Conservation (phyloP, 2,113 vertebrate genomes). For the Rhea americana region DNA sequence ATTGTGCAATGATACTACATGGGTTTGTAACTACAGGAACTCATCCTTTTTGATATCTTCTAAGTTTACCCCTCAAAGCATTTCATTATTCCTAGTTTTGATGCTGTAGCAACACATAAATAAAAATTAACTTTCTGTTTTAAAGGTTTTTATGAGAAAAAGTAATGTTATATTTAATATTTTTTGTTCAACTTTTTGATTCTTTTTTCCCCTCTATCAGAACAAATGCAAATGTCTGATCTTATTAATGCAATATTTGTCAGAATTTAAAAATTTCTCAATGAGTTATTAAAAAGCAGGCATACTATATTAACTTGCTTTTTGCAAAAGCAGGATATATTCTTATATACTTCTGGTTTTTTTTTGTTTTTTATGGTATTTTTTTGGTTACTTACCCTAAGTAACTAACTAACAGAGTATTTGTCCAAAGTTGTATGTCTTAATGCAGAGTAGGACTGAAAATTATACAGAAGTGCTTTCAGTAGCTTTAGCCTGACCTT, state of each 20-base stretch:
- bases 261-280: background rate
- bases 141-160: background rate
- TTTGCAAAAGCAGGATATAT: background rate
- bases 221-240: background rate
- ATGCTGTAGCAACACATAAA: background rate
- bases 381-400: background rate
- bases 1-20: background rate
- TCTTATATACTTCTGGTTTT: background rate
- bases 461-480: slow-evolving; percentile 7
- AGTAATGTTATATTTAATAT: background rate
- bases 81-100: background rate
- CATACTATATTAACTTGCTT: background rate
- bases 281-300: background rate
- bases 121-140: background rate
- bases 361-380: too few species aligned
- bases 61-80: background rate
- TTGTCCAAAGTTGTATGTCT: background rate
- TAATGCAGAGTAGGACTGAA: background rate
- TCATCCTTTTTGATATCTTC: background rate
- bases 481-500: slow-evolving; percentile 34
- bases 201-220: background rate
- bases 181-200: background rate
- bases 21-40: background rate
- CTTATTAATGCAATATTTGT: background rate
- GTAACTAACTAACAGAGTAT: background rate